phyloP scores from a whole-genome alignment of 1,140 invertebrate genomes.

The Tenebrio molitor region DNA sequence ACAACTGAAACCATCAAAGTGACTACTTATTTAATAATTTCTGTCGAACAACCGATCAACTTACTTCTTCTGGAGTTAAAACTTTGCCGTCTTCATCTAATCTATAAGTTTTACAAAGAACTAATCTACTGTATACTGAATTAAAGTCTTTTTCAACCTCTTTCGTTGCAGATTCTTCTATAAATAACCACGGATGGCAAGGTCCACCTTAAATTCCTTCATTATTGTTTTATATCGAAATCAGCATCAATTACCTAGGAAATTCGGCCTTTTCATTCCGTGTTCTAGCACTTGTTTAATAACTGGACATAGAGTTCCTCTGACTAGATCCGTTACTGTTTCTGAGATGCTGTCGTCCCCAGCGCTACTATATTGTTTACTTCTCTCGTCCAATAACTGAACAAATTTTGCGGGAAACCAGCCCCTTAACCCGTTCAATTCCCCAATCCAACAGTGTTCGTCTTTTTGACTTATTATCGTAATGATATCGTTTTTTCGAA shows the following conservation, averaged over 20 bases:
- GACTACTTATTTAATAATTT: too few species aligned
- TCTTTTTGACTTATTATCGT: constrained; percentile 98
- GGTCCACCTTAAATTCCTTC: constrained; percentile 78
- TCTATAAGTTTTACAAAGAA: constrained; percentile 98
- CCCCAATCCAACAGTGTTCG: constrained; percentile 99
- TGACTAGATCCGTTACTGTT: constrained; percentile 95
- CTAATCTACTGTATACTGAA: constrained; percentile 96
- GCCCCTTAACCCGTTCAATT: constrained; percentile 96
- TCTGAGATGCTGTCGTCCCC: constrained; percentile 98
- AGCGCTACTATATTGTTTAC: constrained; percentile 95
- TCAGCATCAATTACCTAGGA: constrained; percentile 69
- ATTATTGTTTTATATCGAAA: constrained; percentile 19
- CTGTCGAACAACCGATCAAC: too few species aligned
- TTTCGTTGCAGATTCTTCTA: constrained; percentile 95
- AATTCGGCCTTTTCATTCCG: constrained; percentile 92
- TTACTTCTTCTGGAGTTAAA: constrained; percentile 96
- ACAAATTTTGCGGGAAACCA: constrained; percentile 99
- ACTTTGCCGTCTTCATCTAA: constrained; percentile 99
- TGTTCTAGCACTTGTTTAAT: constrained; percentile 96
- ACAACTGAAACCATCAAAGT: constrained; percentile 78
- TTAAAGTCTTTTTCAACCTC: constrained; percentile 99
- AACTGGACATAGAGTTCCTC: constrained; percentile 93
- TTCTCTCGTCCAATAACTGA: constrained; percentile 95
- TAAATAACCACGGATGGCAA: constrained; percentile 99
- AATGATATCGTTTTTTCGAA: constrained; percentile 98